Conservation (phyloP, 2,888 invertebrate genomes). For the Heteropelma amictum region DNA sequence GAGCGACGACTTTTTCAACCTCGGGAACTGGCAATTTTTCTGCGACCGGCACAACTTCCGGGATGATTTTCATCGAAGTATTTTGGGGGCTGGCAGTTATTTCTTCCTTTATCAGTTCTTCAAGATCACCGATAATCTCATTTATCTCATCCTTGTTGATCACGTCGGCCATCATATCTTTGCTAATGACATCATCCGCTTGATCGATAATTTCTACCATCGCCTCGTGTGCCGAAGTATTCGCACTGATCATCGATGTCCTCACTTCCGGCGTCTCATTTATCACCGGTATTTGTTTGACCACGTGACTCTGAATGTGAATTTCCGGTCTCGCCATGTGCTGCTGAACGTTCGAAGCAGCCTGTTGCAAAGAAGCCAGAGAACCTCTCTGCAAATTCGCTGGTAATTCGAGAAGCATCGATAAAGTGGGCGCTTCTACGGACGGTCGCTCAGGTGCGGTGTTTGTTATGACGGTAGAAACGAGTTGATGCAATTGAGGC, state of each 20-base stretch:
- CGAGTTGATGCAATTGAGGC: constrained; percentile 79
- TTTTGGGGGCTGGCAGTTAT: constrained; percentile 71
- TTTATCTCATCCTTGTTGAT: constrained; percentile 76
- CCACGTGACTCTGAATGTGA: constrained; percentile 16
- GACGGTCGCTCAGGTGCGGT: constrained; percentile 80
- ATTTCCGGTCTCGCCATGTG: constrained; percentile 49
- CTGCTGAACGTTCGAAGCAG: constrained; percentile 55
- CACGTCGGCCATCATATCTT: constrained; percentile 72
- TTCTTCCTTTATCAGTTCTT: constrained; percentile 75
- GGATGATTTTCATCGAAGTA: constrained; percentile 36
- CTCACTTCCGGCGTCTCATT: constrained; percentile 44
- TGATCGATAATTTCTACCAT: constrained; percentile 74
- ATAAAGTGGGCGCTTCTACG: constrained; percentile 86
- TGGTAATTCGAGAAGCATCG: constrained; percentile 83
- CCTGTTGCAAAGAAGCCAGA: constrained; percentile 62
- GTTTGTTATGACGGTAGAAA: constrained; percentile 78
- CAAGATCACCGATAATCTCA: constrained; percentile 75
- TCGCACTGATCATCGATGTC: constrained; percentile 45
- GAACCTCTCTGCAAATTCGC: constrained; percentile 74
- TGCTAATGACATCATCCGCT: constrained; percentile 73
- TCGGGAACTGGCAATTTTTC: constrained; percentile 58
- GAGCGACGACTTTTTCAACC: constrained; percentile 55
- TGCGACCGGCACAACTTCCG: constrained; percentile 45
- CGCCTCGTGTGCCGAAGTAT: constrained; percentile 65
- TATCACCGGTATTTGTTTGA: constrained; percentile 47